A percentile compares a stretch with the other conserved stretches of the same genome.
These are phyloP conservation scores for Drosophila meridiana DNA, from an alignment of 2,888 invertebrate species.

Conservation along the genomic window DNA sequence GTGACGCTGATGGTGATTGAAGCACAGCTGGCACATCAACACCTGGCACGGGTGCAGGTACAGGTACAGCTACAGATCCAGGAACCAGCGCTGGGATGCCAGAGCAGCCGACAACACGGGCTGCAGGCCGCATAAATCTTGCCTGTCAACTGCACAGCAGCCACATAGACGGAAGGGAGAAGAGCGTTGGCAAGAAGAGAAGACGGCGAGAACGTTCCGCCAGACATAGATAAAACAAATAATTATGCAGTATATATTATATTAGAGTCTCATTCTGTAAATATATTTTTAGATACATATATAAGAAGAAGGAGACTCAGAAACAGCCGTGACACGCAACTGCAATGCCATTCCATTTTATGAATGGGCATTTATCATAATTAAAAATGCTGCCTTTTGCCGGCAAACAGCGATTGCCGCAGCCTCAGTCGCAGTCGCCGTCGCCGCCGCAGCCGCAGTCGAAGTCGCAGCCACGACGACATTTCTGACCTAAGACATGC, in stretches of 20 bases:
- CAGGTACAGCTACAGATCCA: conserved; percentile 42
- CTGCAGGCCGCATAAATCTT: conserved; percentile 75
- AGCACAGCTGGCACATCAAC: conserved; percentile 77
- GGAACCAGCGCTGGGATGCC: not conserved
- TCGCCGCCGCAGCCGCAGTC: not conserved
- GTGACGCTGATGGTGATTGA: conserved; percentile 79
- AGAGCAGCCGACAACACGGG: conserved; percentile 16
- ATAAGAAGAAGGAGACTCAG: conserved; percentile 12
- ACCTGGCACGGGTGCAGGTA: conserved; percentile 61
- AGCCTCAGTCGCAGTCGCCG: conserved; percentile 9
- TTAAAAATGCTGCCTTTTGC: conserved; percentile 73
- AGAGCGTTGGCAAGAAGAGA: not conserved
- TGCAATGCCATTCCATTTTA: conserved; percentile 70
- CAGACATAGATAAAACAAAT: conserved; percentile 28
- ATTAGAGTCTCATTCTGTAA: conserved; percentile 22
- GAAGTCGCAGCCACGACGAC: conserved; percentile 25
- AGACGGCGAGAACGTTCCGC: not conserved
- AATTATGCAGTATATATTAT: conserved; percentile 61
- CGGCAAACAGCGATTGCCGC: conserved; percentile 42
- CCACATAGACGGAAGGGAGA: conserved; percentile 20
- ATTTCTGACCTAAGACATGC: conserved; percentile 82
- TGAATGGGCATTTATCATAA: conserved; percentile 81
- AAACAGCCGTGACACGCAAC: conserved; percentile 58
- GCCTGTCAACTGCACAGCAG: conserved; percentile 69
- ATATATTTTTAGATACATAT: conserved; percentile 1